phyloP scores from a whole-genome alignment of 2,888 invertebrate genomes.

The Drosophila gaucha region DNA sequence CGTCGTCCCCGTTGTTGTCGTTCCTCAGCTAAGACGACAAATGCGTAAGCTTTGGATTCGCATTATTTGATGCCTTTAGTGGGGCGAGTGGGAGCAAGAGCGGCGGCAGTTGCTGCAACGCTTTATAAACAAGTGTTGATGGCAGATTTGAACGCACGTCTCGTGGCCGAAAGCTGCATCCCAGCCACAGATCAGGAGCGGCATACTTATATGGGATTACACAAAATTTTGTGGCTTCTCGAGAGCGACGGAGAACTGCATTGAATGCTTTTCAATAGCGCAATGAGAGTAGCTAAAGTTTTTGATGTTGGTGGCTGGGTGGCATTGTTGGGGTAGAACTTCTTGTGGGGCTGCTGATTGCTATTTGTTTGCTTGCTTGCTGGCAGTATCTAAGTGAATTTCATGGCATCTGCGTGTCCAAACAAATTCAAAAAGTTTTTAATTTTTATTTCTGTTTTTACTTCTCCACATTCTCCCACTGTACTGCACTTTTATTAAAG shows the following conservation, averaged over 20 bases:
- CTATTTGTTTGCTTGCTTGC: constrained; percentile 52
- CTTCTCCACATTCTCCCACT: neutral
- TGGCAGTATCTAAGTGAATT: constrained; percentile 28
- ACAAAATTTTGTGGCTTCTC: constrained; percentile 36
- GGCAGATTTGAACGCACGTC: constrained; percentile 54
- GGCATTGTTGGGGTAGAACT: constrained; percentile 28
- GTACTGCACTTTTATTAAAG: constrained; percentile 38
- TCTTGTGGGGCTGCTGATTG: constrained; percentile 47
- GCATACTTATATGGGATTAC: constrained; percentile 72
- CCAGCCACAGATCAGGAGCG: constrained; percentile 46
- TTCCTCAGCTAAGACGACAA: constrained; percentile 49
- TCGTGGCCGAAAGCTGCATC: constrained; percentile 41
- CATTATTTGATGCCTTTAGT: constrained; percentile 25
- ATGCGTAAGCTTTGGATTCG: constrained; percentile 58
- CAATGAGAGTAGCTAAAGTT: constrained; percentile 33
- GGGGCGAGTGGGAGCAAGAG: neutral
- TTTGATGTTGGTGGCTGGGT: constrained; percentile 19
- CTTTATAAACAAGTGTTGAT: constrained; percentile 74
- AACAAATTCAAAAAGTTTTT: constrained; percentile 28
- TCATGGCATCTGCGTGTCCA: constrained; percentile 26
- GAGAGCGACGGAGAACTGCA: constrained; percentile 13
- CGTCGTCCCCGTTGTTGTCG: constrained; percentile 1
- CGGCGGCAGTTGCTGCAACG: constrained; percentile 3
- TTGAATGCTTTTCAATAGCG: constrained; percentile 59
- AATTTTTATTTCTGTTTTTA: neutral